phyloP scores from a whole-genome alignment of 2,113 vertebrate species.

The Hyperoodon ampullatus region DNA sequence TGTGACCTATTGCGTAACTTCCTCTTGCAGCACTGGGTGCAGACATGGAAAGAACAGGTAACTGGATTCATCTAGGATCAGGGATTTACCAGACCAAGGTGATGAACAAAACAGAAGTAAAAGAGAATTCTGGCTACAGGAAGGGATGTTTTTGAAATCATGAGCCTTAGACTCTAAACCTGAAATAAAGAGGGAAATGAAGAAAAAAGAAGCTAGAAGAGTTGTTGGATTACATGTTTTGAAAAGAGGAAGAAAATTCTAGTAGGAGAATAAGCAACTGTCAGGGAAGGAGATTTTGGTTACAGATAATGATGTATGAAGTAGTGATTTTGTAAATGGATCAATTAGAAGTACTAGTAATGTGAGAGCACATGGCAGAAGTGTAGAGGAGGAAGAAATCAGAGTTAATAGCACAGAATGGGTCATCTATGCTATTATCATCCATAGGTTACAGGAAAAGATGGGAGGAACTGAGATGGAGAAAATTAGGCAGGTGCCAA shows the following conservation, averaged over 20 bases:
- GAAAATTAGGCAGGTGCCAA: neutral
- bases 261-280: neutral
- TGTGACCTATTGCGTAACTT: neutral
- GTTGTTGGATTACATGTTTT: neutral
- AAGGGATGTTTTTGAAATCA: constrained; percentile 47
- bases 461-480: neutral
- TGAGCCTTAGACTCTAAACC: neutral
- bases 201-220: neutral
- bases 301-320: neutral
- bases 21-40: neutral
- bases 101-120: constrained; percentile 50
- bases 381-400: neutral
- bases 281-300: neutral
- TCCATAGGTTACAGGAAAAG: neutral
- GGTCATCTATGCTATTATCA: neutral
- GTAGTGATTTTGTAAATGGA: neutral
- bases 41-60: neutral
- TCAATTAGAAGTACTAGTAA: neutral
- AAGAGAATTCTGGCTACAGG: neutral
- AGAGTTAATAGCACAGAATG: neutral
- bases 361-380: neutral
- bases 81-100: neutral
- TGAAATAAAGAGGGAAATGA: neutral
- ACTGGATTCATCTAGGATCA: neutral
- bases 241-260: neutral